Conservation (phyloP, 2,113 vertebrate genomes). For the Podarcis muralis region DNA sequence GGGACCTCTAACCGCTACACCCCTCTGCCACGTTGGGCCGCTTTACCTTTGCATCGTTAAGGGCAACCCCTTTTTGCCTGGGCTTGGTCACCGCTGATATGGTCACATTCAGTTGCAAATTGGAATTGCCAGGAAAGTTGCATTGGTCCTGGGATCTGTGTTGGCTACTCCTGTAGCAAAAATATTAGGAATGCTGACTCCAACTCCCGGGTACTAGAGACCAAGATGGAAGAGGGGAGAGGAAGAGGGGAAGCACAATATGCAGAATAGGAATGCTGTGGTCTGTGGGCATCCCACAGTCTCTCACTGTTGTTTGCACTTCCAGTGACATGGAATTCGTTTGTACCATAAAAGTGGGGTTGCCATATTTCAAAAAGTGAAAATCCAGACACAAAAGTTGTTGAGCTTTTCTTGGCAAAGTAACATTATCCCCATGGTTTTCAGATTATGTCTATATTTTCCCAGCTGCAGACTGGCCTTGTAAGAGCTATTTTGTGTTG, state of each 20-base stretch:
- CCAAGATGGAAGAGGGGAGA: background rate
- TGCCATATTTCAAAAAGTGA: no score
- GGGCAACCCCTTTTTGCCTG: background rate
- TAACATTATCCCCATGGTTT: slow-evolving; percentile 21
- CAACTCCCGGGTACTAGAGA: background rate
- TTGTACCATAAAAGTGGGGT: background rate
- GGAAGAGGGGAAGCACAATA: background rate
- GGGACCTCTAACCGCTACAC: background rate
- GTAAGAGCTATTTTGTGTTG: background rate
- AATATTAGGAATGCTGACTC: background rate
- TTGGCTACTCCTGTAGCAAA: background rate
- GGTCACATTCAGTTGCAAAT: background rate
- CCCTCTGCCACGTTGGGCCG: background rate
- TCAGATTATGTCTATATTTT: slow-evolving; percentile 19
- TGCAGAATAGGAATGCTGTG: no score
- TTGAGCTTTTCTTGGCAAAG: background rate
- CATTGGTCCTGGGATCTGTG: background rate
- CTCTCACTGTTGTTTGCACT: background rate
- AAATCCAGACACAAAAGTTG: no score
- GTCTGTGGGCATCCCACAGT: background rate
- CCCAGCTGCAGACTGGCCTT: slow-evolving; percentile 20
- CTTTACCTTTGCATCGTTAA: background rate
- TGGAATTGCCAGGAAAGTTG: background rate
- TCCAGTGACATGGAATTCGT: slow-evolving; percentile 2
- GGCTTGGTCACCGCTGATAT: background rate